Evolutionary conservation across 2,888 invertebrate genomes (phyloP), one percentile per base, ranked within the genome.

Genomic region (Argyresthia albistria): DNA sequence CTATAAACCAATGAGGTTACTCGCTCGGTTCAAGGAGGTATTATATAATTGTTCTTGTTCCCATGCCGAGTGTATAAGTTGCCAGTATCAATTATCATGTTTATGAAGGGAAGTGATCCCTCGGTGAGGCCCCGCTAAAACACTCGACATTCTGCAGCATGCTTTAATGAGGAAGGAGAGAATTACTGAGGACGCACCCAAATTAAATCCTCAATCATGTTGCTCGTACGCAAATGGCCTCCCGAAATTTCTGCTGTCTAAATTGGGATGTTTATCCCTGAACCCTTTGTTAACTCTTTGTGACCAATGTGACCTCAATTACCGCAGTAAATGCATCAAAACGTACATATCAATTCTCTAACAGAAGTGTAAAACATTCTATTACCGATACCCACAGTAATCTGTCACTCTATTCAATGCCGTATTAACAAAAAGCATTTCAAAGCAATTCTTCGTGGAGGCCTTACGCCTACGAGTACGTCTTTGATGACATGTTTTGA

Each of bases 141-240:
- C 77, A 76, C 75, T 73, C 76, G 73, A 66, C 72, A 51, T 45
- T 69, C 60, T 69, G 63, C 69, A 62, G 65, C 65, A 61, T 58
- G 67, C 71, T 58, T 61, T 87, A 87, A 87, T 87, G 83, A 87
- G 87, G 87, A 87, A 69, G 25, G 84, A 77, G 66, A 64, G 73
- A 84, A 86, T 84, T 83, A 25, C 25, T 6, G 69, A 66, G 64
- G 61, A 53, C 65, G 71, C 60, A 65, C 68, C 67, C 70, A 66
- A 71, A 71, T 70, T 69, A 65, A 70, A 65, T 16, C 25, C 25
- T 25, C 25, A 25, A 25, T 25, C 25, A 25, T 25, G 25, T 25
- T 25, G 25, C 25, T 25, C 25, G 25, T 25, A 25, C 25, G 25
- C 6, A 25, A 25, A 25, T 25, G 57, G 59, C 65, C 68, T 67